Evolutionary conservation across 2,113 vertebrate genomes (phyloP).

Genomic region (Podiceps cristatus): DNA sequence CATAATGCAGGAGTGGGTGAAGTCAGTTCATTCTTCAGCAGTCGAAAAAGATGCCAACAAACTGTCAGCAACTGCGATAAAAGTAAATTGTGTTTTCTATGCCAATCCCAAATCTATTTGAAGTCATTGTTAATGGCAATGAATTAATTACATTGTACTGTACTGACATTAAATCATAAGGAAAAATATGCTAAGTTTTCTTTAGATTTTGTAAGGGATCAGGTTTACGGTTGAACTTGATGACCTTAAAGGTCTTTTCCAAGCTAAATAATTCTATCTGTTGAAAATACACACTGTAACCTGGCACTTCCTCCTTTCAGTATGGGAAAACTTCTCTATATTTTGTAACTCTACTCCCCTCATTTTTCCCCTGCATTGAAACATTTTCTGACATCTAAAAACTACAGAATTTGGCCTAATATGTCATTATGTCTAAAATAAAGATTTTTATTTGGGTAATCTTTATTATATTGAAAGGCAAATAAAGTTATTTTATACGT

Average conservation of each 20-base stretch:
- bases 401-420: background rate
- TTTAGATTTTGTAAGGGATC: background rate
- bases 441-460: background rate
- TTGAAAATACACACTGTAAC: background rate
- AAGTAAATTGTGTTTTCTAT: background rate
- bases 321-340: background rate
- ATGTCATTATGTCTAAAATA: background rate
- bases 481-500: background rate
- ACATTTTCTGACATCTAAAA: background rate
- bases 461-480: background rate
- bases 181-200: background rate
- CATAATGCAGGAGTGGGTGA: background rate
- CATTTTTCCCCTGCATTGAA: background rate
- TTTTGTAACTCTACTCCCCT: background rate
- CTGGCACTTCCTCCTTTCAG: background rate
- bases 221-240: too few species aligned
- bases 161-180: conserved; percentile 21
- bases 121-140: conserved; percentile 47
- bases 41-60: background rate
- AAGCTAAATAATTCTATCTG: too few species aligned
- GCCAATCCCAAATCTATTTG: background rate
- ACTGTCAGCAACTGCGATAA: background rate
- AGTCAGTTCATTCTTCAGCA: background rate
- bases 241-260: too few species aligned
- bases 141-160: conserved; percentile 35